These are phyloP conservation scores for Meloidogyne floridensis DNA, from an alignment of 1,140 invertebrate genomes.

Conservation along the genomic window DNA sequence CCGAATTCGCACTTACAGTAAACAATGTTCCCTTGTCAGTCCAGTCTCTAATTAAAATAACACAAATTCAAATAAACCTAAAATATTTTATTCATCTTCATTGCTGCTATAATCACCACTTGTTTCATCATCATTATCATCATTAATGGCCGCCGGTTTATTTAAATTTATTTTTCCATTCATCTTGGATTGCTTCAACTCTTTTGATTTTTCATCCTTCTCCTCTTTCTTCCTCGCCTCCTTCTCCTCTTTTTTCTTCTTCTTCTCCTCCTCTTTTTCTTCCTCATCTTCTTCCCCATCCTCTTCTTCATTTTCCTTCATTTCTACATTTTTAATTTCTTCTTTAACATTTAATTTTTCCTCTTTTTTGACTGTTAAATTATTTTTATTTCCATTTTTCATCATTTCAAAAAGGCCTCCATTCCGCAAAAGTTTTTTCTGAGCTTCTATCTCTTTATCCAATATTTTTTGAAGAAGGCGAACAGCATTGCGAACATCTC, in stretches of 20 bases:
- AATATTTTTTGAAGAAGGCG: constrained; percentile 1
- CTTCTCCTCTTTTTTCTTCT: background rate
- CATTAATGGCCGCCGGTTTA: too few relatives aligned
- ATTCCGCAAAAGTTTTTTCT: constrained; percentile 5
- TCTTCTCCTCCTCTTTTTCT: background rate
- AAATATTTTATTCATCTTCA: too few relatives aligned
- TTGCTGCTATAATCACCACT: too few relatives aligned
- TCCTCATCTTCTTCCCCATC: background rate
- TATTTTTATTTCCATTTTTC: constrained; percentile 3
- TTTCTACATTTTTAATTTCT: background rate
- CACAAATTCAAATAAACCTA: too few relatives aligned
- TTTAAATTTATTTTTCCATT: too few relatives aligned
- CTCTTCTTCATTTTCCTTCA: constrained; percentile 16
- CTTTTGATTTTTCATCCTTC: too few relatives aligned
- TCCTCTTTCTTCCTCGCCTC: background rate
- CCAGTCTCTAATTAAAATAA: too few relatives aligned
- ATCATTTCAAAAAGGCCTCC: background rate
- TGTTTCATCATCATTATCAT: too few relatives aligned
- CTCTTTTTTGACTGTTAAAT: too few relatives aligned
- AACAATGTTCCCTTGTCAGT: too few relatives aligned
- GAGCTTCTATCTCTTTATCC: background rate
- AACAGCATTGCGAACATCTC: constrained; percentile 8
- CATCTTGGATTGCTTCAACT: too few relatives aligned
- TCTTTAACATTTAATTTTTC: background rate
- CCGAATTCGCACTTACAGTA: too few relatives aligned